These are phyloP conservation scores for Ormia ochracea DNA, from an alignment of 2,888 invertebrate species.

Conservation along the genomic window DNA sequence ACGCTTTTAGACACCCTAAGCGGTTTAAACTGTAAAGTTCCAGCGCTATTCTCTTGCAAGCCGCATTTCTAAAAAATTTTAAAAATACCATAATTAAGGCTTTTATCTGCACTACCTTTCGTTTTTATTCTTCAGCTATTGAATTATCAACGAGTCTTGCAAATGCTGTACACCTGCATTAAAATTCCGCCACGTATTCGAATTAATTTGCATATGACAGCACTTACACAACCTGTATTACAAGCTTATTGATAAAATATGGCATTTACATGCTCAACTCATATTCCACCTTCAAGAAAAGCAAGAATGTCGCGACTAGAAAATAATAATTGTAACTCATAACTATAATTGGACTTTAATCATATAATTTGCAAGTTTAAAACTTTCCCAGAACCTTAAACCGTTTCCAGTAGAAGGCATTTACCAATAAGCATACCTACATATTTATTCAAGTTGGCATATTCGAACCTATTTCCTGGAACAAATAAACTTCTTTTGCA, in stretches of 20 bases:
- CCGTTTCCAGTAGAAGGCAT: not conserved
- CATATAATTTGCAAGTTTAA: conserved; percentile 17
- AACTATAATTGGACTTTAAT: conserved; percentile 3
- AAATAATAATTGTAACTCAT: not conserved
- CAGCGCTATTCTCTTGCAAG: not conserved
- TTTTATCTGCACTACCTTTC: not conserved
- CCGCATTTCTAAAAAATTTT: not conserved
- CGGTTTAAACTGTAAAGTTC: no score
- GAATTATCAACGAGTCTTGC: not conserved
- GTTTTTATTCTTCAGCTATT: not conserved
- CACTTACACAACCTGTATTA: not conserved
- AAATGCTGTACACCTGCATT: conserved; percentile 9
- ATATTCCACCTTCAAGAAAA: conserved; percentile 18
- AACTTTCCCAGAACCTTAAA: conserved; percentile 45
- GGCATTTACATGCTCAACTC: not conserved
- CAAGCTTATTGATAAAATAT: not conserved
- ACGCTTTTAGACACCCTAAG: no score
- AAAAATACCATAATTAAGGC: not conserved
- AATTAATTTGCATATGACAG: conserved; percentile 17
- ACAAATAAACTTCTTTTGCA: conserved; percentile 3
- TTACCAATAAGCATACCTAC: not conserved
- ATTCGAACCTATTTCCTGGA: conserved; percentile 7
- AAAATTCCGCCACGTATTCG: not conserved
- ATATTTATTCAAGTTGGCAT: no score
- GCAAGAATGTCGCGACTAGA: not conserved